Base-by-base conservation (phyloP, 2,888 invertebrate species). In the Netelia inedita region DNA sequence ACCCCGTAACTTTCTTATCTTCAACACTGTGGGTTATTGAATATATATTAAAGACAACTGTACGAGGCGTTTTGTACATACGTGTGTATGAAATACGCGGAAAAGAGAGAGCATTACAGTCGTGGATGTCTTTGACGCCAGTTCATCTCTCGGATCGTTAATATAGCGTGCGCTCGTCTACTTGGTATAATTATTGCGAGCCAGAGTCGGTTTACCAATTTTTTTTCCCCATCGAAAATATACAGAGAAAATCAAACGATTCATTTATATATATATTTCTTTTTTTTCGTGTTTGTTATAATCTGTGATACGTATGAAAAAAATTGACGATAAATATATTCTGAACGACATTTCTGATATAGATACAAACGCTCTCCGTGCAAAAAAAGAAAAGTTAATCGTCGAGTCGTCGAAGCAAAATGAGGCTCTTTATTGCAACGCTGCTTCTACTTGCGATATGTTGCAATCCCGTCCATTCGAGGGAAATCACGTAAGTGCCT, bases 401-500 rank as follows among this genome's bases (percentile, higher is more conserved):
- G 57, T 43, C n/a, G 75, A 16, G n/a, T 55, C 35, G 35, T 75
- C 41, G 11, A 28, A 50, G n/a, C 53, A 83, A 71, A 72, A 84
- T 88, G 86, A 85, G 84, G 85, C 43, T 89, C 79, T 69, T 83
- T 53, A 78, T 61, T n/a, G 68, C 78, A 41, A 78, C 86, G 43
- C 61, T 89, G 16, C 65, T 90, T 16, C 57, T 89, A 65, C 85
- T 90, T n/a, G 69, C 74, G 16, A 79, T 82, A 19, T 75, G 59
- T 65, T 84, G 55, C 80, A 74, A 53, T 61, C 82, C 86, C 66
- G 69, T 63, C 10, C 82, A 78, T 69, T 85, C 91, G 41, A 89
- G 90, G 43, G 92, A 92, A 86, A 92, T 92, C 72, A 91, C 91
- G 92, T 92, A 90, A 89, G 91, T 89, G 19, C 68, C 11, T 41